Base-by-base conservation (phyloP, 2,888 invertebrate genomes). In the Pharmacophagus antenor region DNA sequence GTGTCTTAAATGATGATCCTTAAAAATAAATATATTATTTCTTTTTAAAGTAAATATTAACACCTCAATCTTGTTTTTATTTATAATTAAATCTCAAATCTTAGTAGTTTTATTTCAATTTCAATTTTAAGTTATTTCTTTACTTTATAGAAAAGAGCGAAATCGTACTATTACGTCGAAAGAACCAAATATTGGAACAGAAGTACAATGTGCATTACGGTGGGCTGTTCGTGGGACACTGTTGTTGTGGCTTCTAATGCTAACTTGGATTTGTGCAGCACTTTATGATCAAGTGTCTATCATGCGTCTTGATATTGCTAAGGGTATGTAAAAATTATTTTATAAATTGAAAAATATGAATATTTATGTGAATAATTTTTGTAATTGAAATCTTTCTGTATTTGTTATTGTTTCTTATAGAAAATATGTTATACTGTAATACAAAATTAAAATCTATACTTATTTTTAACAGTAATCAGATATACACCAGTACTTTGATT, bases 191-290 rank as follows among this genome's bases (percentile, higher is more conserved):
- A 68, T 89, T 63, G 78, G 77, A 4, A 58, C 80, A 1, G 90
- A 90, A 65, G 76, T 88, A 2, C 78, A 76, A 71, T 88, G 88
- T 70, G 88, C 87, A 0, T 63, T 90, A 2, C 76, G 76, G 56
- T 88, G 90, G 85, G 89, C 89, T 0, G 77, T 88, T 1, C 72
- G 89, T 2, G 88, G 88, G 2, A 89, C 88, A 0, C 70, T 91
- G 6, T 62, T 91, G 2, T 70, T 89, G 2, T 91, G 91, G 91
- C 74, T 91, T 18, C 69, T 91, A 5, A 86, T 90, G 81, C 76
- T 91, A 2, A 91, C 91, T 0, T 91, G 90, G 89, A 83, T 89
- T 56, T 89, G 90, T 75, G 90, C 89, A 1, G 79, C 88, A 0
- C 76, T 91, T 15, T 89, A 89, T 66, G 88, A 88, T 65, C 89